phyloP scores from a whole-genome alignment of 2,797 vertebrate species.

The Melanotaenia nigrans region DNA sequence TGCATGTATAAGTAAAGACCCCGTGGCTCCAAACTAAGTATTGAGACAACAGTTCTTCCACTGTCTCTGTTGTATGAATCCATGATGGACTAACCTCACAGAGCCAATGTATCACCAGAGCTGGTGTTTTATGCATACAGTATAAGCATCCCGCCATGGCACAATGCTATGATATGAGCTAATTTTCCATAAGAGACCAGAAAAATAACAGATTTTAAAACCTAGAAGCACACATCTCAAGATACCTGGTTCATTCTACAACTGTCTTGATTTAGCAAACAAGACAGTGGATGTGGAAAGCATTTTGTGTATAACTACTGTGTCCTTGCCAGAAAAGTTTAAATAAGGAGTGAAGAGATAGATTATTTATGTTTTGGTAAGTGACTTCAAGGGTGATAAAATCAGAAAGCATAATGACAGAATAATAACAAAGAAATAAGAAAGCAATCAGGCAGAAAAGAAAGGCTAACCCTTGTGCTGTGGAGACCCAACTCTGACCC shows the following conservation, averaged over 20 bases:
- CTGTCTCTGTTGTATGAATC: conserved; percentile 60
- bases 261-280: conserved; percentile 67
- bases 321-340: conserved; percentile 69
- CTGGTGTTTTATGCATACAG: conserved; percentile 79
- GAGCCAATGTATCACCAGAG: conserved; percentile 70
- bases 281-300: conserved; percentile 76
- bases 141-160: conserved; percentile 77
- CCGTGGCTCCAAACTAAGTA: conserved; percentile 54
- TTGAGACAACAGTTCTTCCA: conserved; percentile 56
- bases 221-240: conserved; percentile 64
- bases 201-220: conserved; percentile 64
- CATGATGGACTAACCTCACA: conserved; percentile 57
- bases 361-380: conserved; percentile 69
- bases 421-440: conserved; percentile 46
- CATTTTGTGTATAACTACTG: conserved; percentile 83
- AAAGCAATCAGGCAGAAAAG: conserved; percentile 78
- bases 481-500: conserved; percentile 76
- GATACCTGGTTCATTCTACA: conserved; percentile 67
- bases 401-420: conserved; percentile 66
- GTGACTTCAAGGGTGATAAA: conserved; percentile 69
- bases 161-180: conserved; percentile 76
- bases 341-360: conserved; percentile 59
- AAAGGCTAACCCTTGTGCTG: conserved; percentile 82
- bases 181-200: conserved; percentile 62
- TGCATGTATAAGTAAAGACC: conserved; percentile 74